Percentiles rank a stretch among this genome's conserved stretches.
Conservation (phyloP, 1,140 invertebrate genomes). For the Teleopsis dalmanni region DNA sequence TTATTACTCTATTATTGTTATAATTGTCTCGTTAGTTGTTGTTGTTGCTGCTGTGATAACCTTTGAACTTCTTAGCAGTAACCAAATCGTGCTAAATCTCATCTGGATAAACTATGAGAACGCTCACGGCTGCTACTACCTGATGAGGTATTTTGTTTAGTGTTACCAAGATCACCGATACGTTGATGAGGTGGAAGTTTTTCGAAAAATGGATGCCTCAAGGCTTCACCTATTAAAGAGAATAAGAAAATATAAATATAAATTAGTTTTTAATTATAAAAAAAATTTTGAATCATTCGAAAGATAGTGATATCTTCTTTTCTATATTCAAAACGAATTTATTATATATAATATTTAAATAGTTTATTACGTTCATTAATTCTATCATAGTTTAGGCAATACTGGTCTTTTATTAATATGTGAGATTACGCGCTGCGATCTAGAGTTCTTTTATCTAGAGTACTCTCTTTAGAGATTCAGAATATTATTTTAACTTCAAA, state of each 20-base stretch:
- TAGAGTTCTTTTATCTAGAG: too few species aligned
- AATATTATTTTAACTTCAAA: too few species aligned
- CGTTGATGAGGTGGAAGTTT: constrained; percentile 68
- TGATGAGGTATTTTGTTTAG: constrained; percentile 34
- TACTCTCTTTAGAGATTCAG: too few species aligned
- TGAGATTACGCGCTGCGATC: too few species aligned
- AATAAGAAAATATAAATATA: not conserved
- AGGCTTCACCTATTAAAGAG: constrained; percentile 57
- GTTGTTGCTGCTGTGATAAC: constrained; percentile 3
- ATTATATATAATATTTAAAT: too few species aligned
- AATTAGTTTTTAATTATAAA: not conserved
- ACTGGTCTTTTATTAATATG: too few species aligned
- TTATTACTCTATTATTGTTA: not conserved
- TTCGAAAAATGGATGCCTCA: constrained; percentile 90
- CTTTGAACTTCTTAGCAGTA: constrained; percentile 44
- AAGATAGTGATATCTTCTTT: too few species aligned
- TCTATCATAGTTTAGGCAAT: too few species aligned
- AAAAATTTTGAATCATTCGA: too few species aligned
- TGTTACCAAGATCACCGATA: constrained; percentile 48
- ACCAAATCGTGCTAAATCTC: constrained; percentile 46
- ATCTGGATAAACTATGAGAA: constrained; percentile 44
- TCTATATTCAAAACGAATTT: too few species aligned
- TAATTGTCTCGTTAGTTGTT: not conserved
- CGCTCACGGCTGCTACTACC: constrained; percentile 43
- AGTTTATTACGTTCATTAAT: too few species aligned